A percentile compares a stretch with the other conserved stretches of the same genome.
Evolutionary conservation across 2,113 vertebrate species (phyloP).

Genomic region (Esox niger): DNA sequence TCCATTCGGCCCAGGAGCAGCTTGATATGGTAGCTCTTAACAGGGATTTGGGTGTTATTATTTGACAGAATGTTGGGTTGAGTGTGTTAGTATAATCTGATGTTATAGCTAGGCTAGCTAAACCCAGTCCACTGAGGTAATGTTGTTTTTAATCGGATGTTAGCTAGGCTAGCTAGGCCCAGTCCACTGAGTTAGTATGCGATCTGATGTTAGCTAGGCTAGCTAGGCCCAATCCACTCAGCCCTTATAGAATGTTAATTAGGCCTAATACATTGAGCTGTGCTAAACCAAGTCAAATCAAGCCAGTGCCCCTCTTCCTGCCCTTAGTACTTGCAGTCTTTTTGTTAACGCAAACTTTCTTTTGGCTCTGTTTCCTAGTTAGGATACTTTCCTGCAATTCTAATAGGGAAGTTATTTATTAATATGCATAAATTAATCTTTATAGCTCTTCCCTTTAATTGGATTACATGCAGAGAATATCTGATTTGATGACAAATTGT

Average conservation of each 20-base stretch:
- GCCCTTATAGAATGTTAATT: no score
- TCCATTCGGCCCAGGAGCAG: constrained; percentile 11
- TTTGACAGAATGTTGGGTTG: constrained; percentile 43
- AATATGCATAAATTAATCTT: constrained; percentile 5
- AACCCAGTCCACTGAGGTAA: constrained; percentile 27
- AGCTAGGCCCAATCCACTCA: constrained; percentile 26
- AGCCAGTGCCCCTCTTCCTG: constrained; percentile 36
- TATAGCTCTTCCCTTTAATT: constrained; percentile 15
- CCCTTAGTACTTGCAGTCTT: constrained; percentile 51
- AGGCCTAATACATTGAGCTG: no score
- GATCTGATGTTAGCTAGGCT: constrained; percentile 34
- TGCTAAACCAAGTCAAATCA: not conserved
- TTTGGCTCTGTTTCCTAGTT: no score
- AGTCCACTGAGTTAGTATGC: constrained; percentile 2
- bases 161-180: not conserved
- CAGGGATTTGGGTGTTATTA: constrained; percentile 40
- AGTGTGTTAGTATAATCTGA: constrained; percentile 29
- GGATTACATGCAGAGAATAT: constrained; percentile 13
- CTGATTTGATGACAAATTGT: not conserved
- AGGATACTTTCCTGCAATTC: no score
- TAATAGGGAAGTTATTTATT: not conserved
- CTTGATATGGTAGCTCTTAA: constrained; percentile 16
- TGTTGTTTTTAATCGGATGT: not conserved
- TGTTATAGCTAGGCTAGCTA: no score
- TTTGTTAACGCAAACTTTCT: constrained; percentile 26